These are phyloP conservation scores for Heterochromis multidens DNA, from an alignment of 2,113 vertebrate genomes.

Conservation along the genomic window DNA sequence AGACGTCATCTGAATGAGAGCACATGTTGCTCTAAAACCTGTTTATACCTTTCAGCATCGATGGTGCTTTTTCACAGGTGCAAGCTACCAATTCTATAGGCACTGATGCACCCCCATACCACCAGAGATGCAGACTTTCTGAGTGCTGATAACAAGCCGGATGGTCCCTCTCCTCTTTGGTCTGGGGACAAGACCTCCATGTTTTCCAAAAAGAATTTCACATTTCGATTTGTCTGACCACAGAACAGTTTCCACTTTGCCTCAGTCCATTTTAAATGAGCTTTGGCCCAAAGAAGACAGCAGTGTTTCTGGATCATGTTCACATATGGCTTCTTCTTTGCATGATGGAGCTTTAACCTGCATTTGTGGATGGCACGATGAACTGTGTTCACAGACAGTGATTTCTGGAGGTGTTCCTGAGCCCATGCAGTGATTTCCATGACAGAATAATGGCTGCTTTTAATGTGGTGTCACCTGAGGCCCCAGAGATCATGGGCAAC, in stretches of 20 bases:
- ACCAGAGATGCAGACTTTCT: background rate
- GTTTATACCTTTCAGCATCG: background rate
- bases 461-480: background rate
- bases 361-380: background rate
- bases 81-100: background rate
- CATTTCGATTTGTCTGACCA: background rate
- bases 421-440: background rate
- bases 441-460: background rate
- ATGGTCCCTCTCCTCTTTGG: background rate
- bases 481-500: background rate
- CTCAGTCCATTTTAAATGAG: background rate
- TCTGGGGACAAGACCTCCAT: background rate
- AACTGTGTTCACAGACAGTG: rapidly evolving
- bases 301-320: background rate
- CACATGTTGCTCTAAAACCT: background rate
- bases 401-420: background rate
- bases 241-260: background rate
- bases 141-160: rapidly evolving
- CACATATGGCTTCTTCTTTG: background rate
- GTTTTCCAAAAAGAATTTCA: background rate
- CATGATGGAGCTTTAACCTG: background rate
- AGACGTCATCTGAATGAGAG: background rate
- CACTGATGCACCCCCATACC: background rate
- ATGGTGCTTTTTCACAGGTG: background rate
- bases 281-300: background rate